Base-by-base conservation (phyloP, 2,797 vertebrate species). In the Enteromius viviparus region DNA sequence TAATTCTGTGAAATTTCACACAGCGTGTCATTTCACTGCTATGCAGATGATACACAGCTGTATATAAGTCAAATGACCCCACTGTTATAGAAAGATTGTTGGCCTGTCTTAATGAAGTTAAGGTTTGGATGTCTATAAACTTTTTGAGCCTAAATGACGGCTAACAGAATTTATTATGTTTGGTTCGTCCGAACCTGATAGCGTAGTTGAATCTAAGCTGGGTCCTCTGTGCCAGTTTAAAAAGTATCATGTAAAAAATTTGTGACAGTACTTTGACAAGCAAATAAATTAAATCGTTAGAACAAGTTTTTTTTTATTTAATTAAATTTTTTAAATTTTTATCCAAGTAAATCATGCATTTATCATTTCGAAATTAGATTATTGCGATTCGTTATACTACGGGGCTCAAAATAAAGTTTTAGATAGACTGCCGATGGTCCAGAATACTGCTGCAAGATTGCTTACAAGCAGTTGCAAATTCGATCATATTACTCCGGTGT, bases 241-340 rank as follows among this genome's bases (percentile, higher is more conserved):
- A 7, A 71, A 71, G 49, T 45, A 71, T 71, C 12, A 71, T 17
- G 68, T 47, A 47, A 70, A 70, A 70, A 71, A 45, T 23, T 14
- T 45, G 66, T 6, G 10, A 69, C 1, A 70, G 68, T 3, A 1
- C 7, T 65, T 65, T 37, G 6, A 34, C 17, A 34, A 45, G 6
- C 11, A 23, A 14, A 47, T 70, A 47, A 26, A 70, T 40, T 0
- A 69, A 69, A 42, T 47, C 3, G n/a, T 47, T 3, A 70, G 40
- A 45, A 42, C 7, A 0, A 26, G 42, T 14, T 71, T 71, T 47
- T 47, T 45, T n/a, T 3, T 29, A 26, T 3, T 17, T 26, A 26
- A 26, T 26, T 26, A 26, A 26, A 26, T 26, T 26, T 26, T 26
- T 26, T 26, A 26, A 26, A 1, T 26, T 26, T 53, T 37, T 55